Base-by-base conservation (phyloP, 2,888 invertebrate species). In the Barypeithes pellucidus region DNA sequence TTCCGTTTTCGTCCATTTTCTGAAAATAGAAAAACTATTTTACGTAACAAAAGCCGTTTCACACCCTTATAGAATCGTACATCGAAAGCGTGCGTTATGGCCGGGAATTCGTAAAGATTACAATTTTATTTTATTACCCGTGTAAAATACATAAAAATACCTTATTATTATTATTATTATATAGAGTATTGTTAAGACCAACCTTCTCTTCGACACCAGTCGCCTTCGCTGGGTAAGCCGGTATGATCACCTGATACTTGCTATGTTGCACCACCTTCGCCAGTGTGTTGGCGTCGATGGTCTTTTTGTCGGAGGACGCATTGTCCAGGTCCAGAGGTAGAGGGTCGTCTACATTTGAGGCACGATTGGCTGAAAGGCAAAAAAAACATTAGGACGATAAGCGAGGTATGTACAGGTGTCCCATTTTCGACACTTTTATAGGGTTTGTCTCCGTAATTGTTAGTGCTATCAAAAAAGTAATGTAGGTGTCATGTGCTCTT, bases 1-100 rank as follows among this genome's bases (percentile, higher is more conserved):
- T 95, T 75, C 93, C 94, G 84, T 94, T 95, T 87, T 95, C 95
- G 86, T 95, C 95, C 75, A 92, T 87, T 85, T 92, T 93, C 89
- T 90, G 86, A 67, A 88, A 89, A 77, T 76, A 78, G 61, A 74
- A 66, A 63, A 74, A 76, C 72, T 75, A 71, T 72, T 75, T 75
- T 50, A 71, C 71, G 75, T 75, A 62, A 74, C 60, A 74, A 69
- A 68, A 57, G 67, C 62, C 22, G 60, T 11, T 47, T 47, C 66
- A 59, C 67, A 60, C 47, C n/a, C 45, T 16, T 16, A 50, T 36
- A 60, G 60, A 52, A 39, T 8, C 12, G 11, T n/a, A 11, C 3
- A 24, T 9, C 22, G 2, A 24, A 50, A 50, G n/a, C 11, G 4
- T 0, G n/a, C 47, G 11, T 36, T 54, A 54, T 12, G 14, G 22